Base-by-base conservation (phyloP, 2,888 invertebrate genomes). In the Chironomus tentans region DNA sequence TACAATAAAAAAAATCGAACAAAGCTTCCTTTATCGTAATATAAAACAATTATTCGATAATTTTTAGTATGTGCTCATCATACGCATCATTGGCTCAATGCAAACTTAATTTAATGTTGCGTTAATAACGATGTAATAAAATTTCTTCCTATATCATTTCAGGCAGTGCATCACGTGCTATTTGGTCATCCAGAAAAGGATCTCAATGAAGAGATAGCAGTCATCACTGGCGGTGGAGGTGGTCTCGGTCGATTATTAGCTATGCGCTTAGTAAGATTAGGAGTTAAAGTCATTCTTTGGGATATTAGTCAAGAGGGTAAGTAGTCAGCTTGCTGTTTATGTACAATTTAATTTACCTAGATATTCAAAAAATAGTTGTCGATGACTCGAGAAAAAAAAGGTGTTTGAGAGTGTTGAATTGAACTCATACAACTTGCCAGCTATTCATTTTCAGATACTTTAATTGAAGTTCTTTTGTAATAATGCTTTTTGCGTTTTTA, bases 211-310 rank as follows among this genome's bases (percentile, higher is more conserved):
- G 91, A 94, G 80, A 87, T 93, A 56, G 94, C 93, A 0, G 86
- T 97, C 68, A 90, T 97, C 38, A 97, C 97, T 0, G 97, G 97
- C 0, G 94, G 94, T 18, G 97, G 95, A 48, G 91, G 92, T 50
- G 95, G 95, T 3, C 85, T 95, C 15, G 95, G 95, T 5, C 87
- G 94, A 78, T 86, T 94, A 73, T 84, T 94, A 76, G 90, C 93
- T 1, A 82, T 91, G 79, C 87, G 91, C 79, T 86, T 95, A 70
- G 91, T 92, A 21, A 87, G 91, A 80, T 87, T 92, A 77, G 92
- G 93, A 74, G 92, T 92, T 78, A 90, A 88, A 78, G 88, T 96
- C 76, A 90, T 97, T 56, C 86, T 95, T 76, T 96, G 96, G 96
- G 97, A 97, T 83, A 91, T 97, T 79, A 93, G 94, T 82, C 87